Evolutionary conservation across 2,113 vertebrate species (phyloP), one percentile per base, ranked within the genome.

Genomic region (Onychostoma macrolepis): DNA sequence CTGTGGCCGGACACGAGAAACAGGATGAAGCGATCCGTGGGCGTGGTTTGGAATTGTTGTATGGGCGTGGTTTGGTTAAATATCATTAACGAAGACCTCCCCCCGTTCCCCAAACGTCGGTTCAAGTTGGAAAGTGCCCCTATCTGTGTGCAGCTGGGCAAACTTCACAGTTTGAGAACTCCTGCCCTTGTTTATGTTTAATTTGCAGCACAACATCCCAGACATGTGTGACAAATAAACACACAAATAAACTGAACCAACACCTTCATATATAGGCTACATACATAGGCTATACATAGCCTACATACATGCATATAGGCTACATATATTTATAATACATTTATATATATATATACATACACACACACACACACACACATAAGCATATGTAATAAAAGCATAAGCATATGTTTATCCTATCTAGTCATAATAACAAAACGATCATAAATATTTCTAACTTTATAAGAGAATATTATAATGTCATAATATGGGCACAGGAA

Each of bases 151-250:
- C 86, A 88, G 89, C 89, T 89, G 89, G 83, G 75, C 80, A 89
- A 89, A 89, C 80, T 89, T 86, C 80, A 89, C 89, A 86, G 84
- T 84, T 88, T 77, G 86, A 26, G 56, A 38, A 80, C 65, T 67
- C 9, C 33, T 36, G n/a, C 21, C 53, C 21, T 79, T 83, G 48
- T 79, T 87, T 53, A 79, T 33, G 36, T 56, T 79, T 82, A 4
- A 87, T 89, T 87, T 87, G 63, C 83, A 89, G 30, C 21, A 87
- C 7, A 85, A 15, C 71, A 80, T 43, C 24, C 21, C 75, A 78
- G 71, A 83, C 36, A 24, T 43, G 80, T 86, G 41, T n/a, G 72
- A 85, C 33, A 82, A 76, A 89, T 61, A 75, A 67, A 67, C 50
- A 84, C 26, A 53, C 21, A 53, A 33, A 24, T 36, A 43, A 63